A percentile compares a stretch with the other conserved stretches of the same genome.
Conservation (phyloP, 2,888 invertebrate species). For the Chromoteleia sp. region DNA sequence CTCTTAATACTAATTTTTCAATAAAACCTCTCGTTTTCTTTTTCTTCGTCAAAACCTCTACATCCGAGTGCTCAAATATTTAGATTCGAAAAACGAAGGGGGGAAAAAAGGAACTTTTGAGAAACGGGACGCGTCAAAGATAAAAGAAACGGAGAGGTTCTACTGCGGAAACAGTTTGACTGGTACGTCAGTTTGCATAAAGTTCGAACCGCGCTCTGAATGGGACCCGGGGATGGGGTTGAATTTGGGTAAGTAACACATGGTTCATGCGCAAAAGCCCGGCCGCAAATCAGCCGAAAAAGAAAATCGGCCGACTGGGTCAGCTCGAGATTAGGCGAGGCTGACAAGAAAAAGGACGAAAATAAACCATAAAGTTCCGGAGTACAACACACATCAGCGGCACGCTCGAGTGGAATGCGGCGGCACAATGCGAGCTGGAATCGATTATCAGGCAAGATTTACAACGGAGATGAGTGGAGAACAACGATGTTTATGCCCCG, state of each 20-base stretch:
- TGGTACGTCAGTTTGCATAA: slow-evolving; percentile 19
- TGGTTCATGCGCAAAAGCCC: slow-evolving; percentile 60
- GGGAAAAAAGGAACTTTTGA: neutral
- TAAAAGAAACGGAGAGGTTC: slow-evolving; percentile 28
- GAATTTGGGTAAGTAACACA: slow-evolving; percentile 62
- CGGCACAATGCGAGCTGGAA: slow-evolving; percentile 55
- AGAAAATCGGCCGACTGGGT: slow-evolving; percentile 63
- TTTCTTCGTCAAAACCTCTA: neutral
- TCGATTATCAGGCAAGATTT: slow-evolving; percentile 68
- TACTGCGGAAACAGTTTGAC: slow-evolving; percentile 37
- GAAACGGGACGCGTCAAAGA: slow-evolving; percentile 15
- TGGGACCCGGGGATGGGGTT: neutral
- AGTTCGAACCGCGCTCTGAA: slow-evolving; percentile 31
- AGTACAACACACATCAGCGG: slow-evolving; percentile 39
- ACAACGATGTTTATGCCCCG: slow-evolving; percentile 28
- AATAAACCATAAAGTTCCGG: slow-evolving; percentile 58
- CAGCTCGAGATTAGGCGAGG: slow-evolving; percentile 61
- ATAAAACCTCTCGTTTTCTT: neutral
- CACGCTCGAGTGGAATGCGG: slow-evolving; percentile 60
- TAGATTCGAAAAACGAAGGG: neutral
- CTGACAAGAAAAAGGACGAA: slow-evolving; percentile 62
- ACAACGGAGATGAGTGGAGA: slow-evolving; percentile 46
- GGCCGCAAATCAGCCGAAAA: slow-evolving; percentile 43
- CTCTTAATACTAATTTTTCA: neutral
- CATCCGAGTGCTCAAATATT: neutral